Evolutionary conservation across 2,113 vertebrate species (phyloP).

Genomic region (Zootoca vivipara): DNA sequence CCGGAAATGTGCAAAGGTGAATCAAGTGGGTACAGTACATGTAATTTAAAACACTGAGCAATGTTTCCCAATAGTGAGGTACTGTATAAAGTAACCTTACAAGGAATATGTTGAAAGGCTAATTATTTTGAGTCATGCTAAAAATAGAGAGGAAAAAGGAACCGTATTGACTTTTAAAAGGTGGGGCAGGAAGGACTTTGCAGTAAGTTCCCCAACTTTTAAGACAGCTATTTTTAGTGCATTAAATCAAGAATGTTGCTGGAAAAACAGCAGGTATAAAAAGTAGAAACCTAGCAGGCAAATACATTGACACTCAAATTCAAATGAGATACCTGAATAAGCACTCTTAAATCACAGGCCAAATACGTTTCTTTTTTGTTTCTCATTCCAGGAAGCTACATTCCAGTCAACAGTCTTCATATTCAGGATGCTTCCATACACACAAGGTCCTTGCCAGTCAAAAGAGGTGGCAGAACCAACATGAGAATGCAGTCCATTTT

Average conservation of each 20-base stretch:
- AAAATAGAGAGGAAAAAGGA: background rate
- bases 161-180: background rate
- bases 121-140: background rate
- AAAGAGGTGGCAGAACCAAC: background rate
- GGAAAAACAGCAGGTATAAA: background rate
- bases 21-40: rapidly evolving
- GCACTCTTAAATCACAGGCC: background rate
- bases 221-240: background rate
- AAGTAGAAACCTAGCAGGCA: background rate
- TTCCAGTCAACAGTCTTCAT: background rate
- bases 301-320: background rate
- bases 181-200: background rate
- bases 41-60: background rate
- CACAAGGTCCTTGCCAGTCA: background rate
- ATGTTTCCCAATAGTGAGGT: rapidly evolving
- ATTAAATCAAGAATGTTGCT: background rate
- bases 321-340: background rate
- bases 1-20: background rate
- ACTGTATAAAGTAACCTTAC: background rate
- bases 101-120: rapidly evolving
- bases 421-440: background rate
- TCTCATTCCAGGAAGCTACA: background rate
- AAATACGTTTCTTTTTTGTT: too few species aligned
- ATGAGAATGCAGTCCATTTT: too few species aligned
- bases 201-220: background rate